Evolutionary conservation across 2,888 invertebrate species (phyloP), one percentile per base, ranked within the genome.

Genomic region (Tetropium fuscum): DNA sequence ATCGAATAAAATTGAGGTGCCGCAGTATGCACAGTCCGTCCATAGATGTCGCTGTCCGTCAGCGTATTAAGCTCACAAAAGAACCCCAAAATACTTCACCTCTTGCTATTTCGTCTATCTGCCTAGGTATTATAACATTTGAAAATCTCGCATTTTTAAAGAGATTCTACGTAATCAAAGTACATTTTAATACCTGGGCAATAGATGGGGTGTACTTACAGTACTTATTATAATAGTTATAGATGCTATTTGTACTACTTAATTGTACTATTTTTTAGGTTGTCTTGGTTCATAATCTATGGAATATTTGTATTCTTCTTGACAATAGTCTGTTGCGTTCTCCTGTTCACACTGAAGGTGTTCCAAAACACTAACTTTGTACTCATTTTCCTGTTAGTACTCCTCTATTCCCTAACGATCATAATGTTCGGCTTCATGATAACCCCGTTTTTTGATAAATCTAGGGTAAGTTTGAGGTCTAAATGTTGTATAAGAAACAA

Each of bases 381-480:
- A 64, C 84, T 93, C 36, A 88, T 94, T 73, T 94, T 93, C 79
- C 81, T 93, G 40, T 82, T 94, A 74, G 89, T 93, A 75, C 83
- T 92, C 57, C 83, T 93, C 27, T 94, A 93, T 77, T 92, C 93
- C 11, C 85, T 93, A 66, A 91, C 93, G 3, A 89, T 93, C 48
- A 92, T 94, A 69, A 90, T 92, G 79, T 88, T 93, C 67, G 90
- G 90, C 38, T 94, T 94, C 75, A 89, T 93, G 88, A 84, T 94
- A 60, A 93, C 93, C 0, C 92, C 94, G 0, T 94, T 94, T 82
- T 94, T 94, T 80, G 92, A 92, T 74, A 92, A 90, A 76, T 90
- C 92, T 38, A 86, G 91, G 80, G 92, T 92, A 81, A 87, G 87
- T 82, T 27, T 49, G 15, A 22, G 32, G n/a, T 16, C 6, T 34